These are phyloP conservation scores for Hirtodrosophila alboralis DNA, from an alignment of 2,888 invertebrate species.

Conservation along the genomic window DNA sequence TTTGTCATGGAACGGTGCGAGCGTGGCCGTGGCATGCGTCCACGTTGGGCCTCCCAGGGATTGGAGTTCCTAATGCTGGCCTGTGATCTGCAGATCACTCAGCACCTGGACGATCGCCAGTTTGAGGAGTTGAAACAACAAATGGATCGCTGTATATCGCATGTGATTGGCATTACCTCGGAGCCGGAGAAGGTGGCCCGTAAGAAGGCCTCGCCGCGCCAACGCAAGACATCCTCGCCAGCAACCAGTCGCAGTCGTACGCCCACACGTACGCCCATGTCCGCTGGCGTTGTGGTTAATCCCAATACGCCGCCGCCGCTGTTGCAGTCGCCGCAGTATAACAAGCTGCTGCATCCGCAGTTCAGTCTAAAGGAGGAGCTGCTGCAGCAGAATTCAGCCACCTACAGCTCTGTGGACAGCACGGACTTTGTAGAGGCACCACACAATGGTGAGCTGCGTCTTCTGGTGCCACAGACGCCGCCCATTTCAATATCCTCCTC, in stretches of 20 bases:
- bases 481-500: slow-evolving; percentile 37
- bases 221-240: slow-evolving; percentile 83
- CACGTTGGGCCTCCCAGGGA: slow-evolving; percentile 95
- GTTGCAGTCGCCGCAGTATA: slow-evolving; percentile 77
- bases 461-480: slow-evolving; percentile 79
- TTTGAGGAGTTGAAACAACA: slow-evolving; percentile 91
- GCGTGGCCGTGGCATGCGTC: slow-evolving; percentile 90
- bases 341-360: slow-evolving; percentile 83
- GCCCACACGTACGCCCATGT: slow-evolving; percentile 84
- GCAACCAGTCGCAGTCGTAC: slow-evolving; percentile 82
- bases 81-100: slow-evolving; percentile 93
- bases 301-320: slow-evolving; percentile 70
- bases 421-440: slow-evolving; percentile 72
- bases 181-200: slow-evolving; percentile 83
- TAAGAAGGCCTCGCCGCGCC: slow-evolving; percentile 83
- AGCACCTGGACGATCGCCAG: slow-evolving; percentile 89
- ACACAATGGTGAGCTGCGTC: slow-evolving; percentile 71
- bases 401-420: slow-evolving; percentile 75
- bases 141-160: slow-evolving; percentile 94
- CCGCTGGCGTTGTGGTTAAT: slow-evolving; percentile 82
- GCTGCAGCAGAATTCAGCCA: slow-evolving; percentile 61
- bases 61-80: slow-evolving; percentile 93
- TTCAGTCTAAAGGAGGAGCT: slow-evolving; percentile 83
- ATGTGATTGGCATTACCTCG: slow-evolving; percentile 90
- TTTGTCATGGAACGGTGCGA: slow-evolving; percentile 94